A percentile compares a stretch with the other conserved stretches of the same genome.
Evolutionary conservation across 2,797 vertebrate species (phyloP).

Genomic region (Microhierax caerulescens): DNA sequence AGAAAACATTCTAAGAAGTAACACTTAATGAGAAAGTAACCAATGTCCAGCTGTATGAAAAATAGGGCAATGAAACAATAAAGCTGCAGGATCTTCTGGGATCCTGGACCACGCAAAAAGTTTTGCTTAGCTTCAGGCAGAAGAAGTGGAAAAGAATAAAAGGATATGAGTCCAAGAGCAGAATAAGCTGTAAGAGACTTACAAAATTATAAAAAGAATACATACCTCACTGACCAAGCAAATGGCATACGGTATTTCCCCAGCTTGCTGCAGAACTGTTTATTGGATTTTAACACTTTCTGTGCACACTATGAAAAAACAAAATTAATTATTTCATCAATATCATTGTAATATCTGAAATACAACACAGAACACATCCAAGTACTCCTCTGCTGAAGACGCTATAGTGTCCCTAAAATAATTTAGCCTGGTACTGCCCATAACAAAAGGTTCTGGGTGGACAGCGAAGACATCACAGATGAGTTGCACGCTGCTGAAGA

Average conservation of each 20-base stretch:
- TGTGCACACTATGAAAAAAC: conserved; percentile 84
- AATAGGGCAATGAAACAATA: neutral
- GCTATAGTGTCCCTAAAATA: neutral
- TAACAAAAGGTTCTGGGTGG: neutral
- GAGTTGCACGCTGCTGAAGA: neutral
- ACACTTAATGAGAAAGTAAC: neutral
- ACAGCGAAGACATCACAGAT: neutral
- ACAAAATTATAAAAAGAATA: neutral
- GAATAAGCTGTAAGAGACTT: neutral
- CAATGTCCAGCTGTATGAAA: neutral
- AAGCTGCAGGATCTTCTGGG: neutral
- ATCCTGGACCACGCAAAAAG: neutral
- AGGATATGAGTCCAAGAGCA: neutral
- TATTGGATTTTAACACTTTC: conserved; percentile 94
- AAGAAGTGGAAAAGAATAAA: neutral
- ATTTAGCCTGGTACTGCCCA: neutral
- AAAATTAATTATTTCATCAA: neutral
- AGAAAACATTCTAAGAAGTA: neutral
- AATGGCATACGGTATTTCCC: conserved; percentile 98
- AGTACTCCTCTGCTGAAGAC: neutral
- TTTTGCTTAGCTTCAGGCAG: neutral
- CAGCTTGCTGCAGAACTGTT: conserved; percentile 93
- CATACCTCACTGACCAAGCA: conserved; percentile 95
- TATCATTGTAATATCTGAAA: neutral
- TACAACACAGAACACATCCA: neutral